Base-by-base conservation (phyloP, 2,113 vertebrate species). In the Brachyhypopomus occidentalis region DNA sequence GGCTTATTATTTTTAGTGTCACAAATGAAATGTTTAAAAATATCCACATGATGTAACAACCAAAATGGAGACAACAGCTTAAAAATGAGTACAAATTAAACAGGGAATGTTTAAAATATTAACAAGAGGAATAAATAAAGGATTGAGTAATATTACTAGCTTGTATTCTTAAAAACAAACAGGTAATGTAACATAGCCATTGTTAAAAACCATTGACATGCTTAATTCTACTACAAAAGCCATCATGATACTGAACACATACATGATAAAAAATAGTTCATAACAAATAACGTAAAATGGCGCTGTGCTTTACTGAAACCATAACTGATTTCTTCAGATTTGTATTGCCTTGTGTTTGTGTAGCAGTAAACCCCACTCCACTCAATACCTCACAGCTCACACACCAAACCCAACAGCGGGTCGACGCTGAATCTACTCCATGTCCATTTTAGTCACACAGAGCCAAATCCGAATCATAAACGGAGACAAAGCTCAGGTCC, bases 101-200 rank as follows among this genome's bases (percentile, higher is more conserved):
- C 9, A 45, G 9, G 30, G 30, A 30, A 66, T 34, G 23, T 27
- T 34, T 66, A 55, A 55, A 55, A 14, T 5, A 30, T 66, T 34
- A 66, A 66, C 34, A 66, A 34, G 63, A 8, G 63, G 14, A 66
- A 66, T 41, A 70, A 70, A 41, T 70, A 70, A 41, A 22, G 19
- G 9, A 66, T 30, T 66, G 30, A 17, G 6, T 11, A 70, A n/a
- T 11, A 22, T 41, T 70, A 70, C 34, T 41, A 9, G 34, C 20
- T 41, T 20, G 3, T n/a, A 67, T 19, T 67, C 12, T 34, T 19
- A 66, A 66, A 66, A 16, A 64, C 20, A 66, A 66, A 63, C 34
- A 4, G 1, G 16, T 41, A 20, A 12, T 41, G 23, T 23, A 11
- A 38, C 9, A 17, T 41, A n/a, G 22, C 66, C 8, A 41, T 36